Conservation (phyloP, 2,113 vertebrate genomes). For the Ifrita kowaldi region DNA sequence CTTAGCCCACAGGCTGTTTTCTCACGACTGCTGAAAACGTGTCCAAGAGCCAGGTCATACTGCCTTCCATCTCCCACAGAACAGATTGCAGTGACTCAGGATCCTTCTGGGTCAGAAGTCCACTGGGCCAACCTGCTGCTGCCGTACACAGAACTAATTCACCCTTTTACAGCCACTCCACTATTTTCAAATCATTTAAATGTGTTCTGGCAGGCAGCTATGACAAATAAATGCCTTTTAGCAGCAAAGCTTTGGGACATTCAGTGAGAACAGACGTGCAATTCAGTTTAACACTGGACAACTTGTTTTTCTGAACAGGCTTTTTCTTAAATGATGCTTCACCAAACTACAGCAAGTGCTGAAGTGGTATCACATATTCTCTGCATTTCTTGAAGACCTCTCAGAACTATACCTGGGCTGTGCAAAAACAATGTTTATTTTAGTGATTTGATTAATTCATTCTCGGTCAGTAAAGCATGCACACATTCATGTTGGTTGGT, state of each 20-base stretch:
- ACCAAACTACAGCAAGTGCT: background rate
- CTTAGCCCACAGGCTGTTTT: constrained; percentile 56
- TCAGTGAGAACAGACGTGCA: background rate
- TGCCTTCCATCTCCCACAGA: constrained; percentile 60
- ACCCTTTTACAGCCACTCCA: background rate
- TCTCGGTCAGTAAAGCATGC: background rate
- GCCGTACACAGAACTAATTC: background rate
- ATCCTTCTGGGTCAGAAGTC: constrained; percentile 50
- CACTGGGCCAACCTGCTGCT: background rate
- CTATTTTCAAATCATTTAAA: background rate
- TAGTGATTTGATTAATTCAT: background rate
- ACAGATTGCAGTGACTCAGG: constrained; percentile 62
- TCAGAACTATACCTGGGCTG: background rate
- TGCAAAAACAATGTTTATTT: background rate
- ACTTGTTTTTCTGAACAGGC: background rate
- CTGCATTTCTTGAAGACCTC: background rate
- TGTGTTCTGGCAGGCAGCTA: background rate
- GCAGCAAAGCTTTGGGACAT: background rate
- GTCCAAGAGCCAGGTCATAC: constrained; percentile 49
- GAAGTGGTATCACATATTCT: background rate
- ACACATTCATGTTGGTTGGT: background rate
- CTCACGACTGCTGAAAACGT: constrained; percentile 45
- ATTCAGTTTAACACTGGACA: background rate
- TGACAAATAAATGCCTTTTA: background rate
- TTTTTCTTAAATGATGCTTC: background rate